Percentiles rank a stretch among this genome's conserved stretches.
Conservation (phyloP, 1,140 invertebrate genomes). For the Cydia amplana region DNA sequence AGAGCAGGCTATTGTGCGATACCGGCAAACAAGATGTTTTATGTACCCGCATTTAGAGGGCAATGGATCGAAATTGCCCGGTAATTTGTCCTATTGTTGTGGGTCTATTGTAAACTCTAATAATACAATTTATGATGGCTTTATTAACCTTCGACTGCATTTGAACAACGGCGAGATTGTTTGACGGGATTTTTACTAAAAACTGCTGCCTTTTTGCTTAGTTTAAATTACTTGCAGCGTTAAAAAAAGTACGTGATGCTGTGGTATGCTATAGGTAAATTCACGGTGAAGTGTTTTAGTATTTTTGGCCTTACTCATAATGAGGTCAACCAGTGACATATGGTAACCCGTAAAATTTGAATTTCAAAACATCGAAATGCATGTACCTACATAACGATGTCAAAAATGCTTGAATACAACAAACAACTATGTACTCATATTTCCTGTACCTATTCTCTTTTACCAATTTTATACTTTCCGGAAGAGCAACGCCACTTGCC, state of each 20-base stretch:
- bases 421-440: neutral
- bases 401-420: neutral
- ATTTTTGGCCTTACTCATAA: too few relatives aligned
- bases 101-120: constrained; percentile 38
- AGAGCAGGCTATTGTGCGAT: constrained; percentile 56
- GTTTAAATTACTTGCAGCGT: neutral
- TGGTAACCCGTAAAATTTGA: too few relatives aligned
- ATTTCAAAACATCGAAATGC: too few relatives aligned
- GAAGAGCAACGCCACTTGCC: neutral
- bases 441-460: neutral
- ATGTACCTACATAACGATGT: too few relatives aligned
- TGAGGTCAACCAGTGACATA: too few relatives aligned
- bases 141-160: neutral
- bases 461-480: neutral
- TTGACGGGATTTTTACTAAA: neutral
- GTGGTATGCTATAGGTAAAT: too few relatives aligned
- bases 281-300: too few relatives aligned
- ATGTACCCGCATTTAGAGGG: constrained; percentile 63
- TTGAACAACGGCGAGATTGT: neutral
- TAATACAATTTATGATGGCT: constrained; percentile 29
- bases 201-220: neutral
- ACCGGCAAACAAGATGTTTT: constrained; percentile 67
- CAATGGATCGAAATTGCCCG: constrained; percentile 64
- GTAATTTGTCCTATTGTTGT: constrained; percentile 58
- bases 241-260: too few relatives aligned